Evolutionary conservation across 2,797 vertebrate species (phyloP).

Genomic region (Etheostoma nigrum): DNA sequence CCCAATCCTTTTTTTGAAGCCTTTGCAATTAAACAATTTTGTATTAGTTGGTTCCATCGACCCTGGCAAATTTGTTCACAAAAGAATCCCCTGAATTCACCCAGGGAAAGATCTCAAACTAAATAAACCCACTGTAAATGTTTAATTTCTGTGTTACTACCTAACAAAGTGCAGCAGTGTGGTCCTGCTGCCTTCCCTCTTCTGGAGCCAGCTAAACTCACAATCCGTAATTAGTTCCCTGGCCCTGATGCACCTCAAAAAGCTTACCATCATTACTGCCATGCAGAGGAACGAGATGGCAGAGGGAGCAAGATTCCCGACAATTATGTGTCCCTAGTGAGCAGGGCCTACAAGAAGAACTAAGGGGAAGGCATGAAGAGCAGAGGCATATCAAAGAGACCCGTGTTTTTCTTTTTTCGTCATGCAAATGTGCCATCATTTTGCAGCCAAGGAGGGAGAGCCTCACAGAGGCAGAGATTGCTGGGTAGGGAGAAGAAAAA

Average conservation of each 20-base stretch:
- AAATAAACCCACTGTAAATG: constrained; percentile 45
- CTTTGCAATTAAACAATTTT: constrained; percentile 61
- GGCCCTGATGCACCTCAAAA: constrained; percentile 74
- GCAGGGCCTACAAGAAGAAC: constrained; percentile 57
- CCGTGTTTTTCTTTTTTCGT: constrained; percentile 54
- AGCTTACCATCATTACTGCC: constrained; percentile 73
- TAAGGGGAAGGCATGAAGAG: constrained; percentile 45
- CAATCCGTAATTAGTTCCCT: constrained; percentile 74
- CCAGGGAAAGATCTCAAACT: constrained; percentile 37
- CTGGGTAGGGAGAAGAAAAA: not conserved
- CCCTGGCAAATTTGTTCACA: constrained; percentile 46
- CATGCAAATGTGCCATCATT: constrained; percentile 66
- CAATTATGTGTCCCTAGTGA: constrained; percentile 74
- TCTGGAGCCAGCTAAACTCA: constrained; percentile 59
- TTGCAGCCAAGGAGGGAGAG: constrained; percentile 40
- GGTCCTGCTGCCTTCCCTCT: constrained; percentile 40
- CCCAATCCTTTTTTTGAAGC: constrained; percentile 10
- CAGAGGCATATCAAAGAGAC: constrained; percentile 70
- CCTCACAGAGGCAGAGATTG: constrained; percentile 17
- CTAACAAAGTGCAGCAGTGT: constrained; percentile 54
- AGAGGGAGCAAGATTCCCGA: constrained; percentile 66
- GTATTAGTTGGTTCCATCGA: constrained; percentile 39
- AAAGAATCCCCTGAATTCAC: constrained; percentile 29
- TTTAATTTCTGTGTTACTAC: constrained; percentile 59
- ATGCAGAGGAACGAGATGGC: constrained; percentile 52